These are phyloP conservation scores for Dicroscelio sp. DNA, from an alignment of 2,888 invertebrate genomes.

Conservation along the genomic window DNA sequence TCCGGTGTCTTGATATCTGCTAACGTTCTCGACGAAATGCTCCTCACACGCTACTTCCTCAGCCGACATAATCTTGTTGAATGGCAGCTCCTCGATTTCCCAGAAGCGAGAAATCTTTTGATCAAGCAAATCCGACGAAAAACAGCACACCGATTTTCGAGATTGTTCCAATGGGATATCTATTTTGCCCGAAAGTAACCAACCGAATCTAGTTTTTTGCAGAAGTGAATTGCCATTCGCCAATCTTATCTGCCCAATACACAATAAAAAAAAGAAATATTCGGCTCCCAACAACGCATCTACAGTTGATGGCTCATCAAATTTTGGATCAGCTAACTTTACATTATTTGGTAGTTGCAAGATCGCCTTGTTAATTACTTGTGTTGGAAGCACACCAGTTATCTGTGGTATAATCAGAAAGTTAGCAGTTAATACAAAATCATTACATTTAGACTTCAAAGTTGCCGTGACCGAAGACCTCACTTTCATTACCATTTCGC, in stretches of 20 bases:
- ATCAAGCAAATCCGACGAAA: slow-evolving; percentile 32
- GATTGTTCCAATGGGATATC: background rate
- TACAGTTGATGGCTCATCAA: slow-evolving; percentile 17
- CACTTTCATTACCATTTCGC: background rate
- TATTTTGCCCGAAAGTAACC: slow-evolving; percentile 41
- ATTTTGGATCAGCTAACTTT: slow-evolving; percentile 54
- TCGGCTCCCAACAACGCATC: slow-evolving; percentile 55
- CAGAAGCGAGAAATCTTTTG: slow-evolving; percentile 69
- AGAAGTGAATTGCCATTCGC: background rate
- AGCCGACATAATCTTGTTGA: slow-evolving; percentile 71
- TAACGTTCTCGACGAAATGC: slow-evolving; percentile 82
- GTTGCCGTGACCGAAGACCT: background rate
- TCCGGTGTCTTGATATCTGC: slow-evolving; percentile 76
- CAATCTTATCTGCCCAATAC: slow-evolving; percentile 51
- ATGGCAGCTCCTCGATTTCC: slow-evolving; percentile 83
- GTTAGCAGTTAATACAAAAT: background rate
- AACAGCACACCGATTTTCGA: background rate
- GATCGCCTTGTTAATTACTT: background rate
- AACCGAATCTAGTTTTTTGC: slow-evolving; percentile 56
- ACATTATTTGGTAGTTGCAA: slow-evolving; percentile 47
- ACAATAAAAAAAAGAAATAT: slow-evolving; percentile 31
- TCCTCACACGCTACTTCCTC: slow-evolving; percentile 79
- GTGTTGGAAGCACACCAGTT: background rate
- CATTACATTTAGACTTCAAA: slow-evolving; percentile 1
- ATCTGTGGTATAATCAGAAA: slow-evolving; percentile 48